Evolutionary conservation across 2,113 vertebrate species (phyloP), one percentile per base, ranked within the genome.

Genomic region (Microtus pennsylvanicus): DNA sequence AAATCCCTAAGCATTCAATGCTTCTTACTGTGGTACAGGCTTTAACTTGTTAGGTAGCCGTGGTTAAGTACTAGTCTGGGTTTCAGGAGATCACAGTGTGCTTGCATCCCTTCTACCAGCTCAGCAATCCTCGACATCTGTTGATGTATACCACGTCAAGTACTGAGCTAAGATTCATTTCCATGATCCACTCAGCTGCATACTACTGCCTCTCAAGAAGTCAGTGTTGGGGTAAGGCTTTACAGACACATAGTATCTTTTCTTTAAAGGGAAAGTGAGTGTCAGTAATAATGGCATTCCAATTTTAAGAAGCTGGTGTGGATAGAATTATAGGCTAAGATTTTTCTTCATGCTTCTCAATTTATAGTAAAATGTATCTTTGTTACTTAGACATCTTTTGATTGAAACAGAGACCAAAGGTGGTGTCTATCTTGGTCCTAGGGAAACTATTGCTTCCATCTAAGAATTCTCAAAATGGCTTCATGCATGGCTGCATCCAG

Each of bases 401-500:
- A 69, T 63, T 74, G 22, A 87, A 58, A 92, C 63, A 90, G 75
- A 97, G 26, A 88, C 26, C 45, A 72, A 90, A 50, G 58, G 75
- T 75, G 55, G 16, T 17, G 16, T 17, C 58, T 28, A n/a, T 42
- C 22, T 91, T 69, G 42, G 74, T 91, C 17, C 38, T 87, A 50
- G 91, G 47, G 69, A 82, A 91, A 47, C 12, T 50, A 69, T 45
- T 70, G 21, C 33, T 14, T 91, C 50, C 0, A 7, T 65, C 76
- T 91, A 87, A 94, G 91, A 63, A 93, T n/a, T n/a, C 47, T 69
- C 55, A 61, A 22, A 69, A 47, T 50, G 76, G 65, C n/a, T 77
- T 90, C 94, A 95, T 91, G 76, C 52, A 70, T 47, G 75, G 50
- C 88, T 90, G 45, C 19, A 77, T 89, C 63, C 8, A 86, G 72